Conservation (phyloP, 2,797 vertebrate species). For the Sphaeramia orbicularis region DNA sequence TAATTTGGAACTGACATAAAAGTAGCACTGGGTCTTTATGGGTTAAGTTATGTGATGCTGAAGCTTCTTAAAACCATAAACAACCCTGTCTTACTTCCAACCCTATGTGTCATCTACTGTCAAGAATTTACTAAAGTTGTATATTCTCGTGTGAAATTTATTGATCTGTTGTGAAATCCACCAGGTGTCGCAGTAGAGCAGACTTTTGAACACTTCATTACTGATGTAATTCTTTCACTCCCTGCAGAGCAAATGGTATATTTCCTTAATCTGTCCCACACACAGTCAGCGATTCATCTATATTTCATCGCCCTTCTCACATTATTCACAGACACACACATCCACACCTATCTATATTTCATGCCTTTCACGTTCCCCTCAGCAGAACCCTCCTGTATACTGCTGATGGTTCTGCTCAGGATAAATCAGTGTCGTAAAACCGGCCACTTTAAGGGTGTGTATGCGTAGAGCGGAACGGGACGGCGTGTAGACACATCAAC, state of each 20-base stretch:
- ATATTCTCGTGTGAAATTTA: constrained; percentile 18
- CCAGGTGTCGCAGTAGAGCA: constrained; percentile 43
- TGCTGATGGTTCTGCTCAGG: constrained; percentile 21
- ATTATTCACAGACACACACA: constrained; percentile 21
- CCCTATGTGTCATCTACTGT: not conserved
- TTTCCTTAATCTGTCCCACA: constrained; percentile 50
- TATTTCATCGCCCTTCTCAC: constrained; percentile 41
- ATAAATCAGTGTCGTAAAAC: constrained; percentile 38
- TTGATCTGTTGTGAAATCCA: constrained; percentile 28
- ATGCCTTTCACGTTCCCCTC: constrained; percentile 26
- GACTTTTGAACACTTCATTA: constrained; percentile 7
- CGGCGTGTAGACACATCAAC: constrained; percentile 24
- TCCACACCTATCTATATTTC: constrained; percentile 15
- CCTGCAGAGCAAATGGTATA: constrained; percentile 17
- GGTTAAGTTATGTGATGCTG: constrained; percentile 4
- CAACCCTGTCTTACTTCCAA: constrained; percentile 10
- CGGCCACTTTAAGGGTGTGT: constrained; percentile 36
- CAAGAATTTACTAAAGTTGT: constrained; percentile 1
- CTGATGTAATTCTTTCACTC: constrained; percentile 6
- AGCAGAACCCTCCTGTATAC: constrained; percentile 5
- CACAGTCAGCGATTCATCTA: constrained; percentile 39
- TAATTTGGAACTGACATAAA: too few relatives aligned
- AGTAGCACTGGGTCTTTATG: too few relatives aligned
- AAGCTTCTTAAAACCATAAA: constrained; percentile 7
- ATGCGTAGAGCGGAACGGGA: not conserved